phyloP scores from a whole-genome alignment of 2,888 invertebrate genomes.

The Phlogophora meticulosa region DNA sequence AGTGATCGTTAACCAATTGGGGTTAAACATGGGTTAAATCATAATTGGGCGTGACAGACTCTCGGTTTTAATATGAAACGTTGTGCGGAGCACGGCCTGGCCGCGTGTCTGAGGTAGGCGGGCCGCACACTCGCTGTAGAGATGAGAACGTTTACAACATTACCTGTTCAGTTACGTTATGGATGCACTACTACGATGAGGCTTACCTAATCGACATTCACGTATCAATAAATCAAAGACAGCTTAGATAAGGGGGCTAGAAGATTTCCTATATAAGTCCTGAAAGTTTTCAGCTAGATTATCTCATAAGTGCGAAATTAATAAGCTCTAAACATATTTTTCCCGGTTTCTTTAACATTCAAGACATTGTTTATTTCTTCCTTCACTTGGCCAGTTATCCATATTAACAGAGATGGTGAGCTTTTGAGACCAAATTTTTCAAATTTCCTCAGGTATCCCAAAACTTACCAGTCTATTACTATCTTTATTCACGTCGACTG shows the following conservation, averaged over 20 bases:
- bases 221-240: neutral
- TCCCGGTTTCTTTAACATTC: neutral
- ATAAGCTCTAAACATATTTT: no score
- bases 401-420: neutral
- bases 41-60: conserved; percentile 83
- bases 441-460: neutral
- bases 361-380: no score
- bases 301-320: neutral
- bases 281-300: neutral
- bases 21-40: conserved; percentile 86
- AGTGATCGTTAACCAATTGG: conserved; percentile 81
- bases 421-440: neutral
- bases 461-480: conserved; percentile 13
- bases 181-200: neutral
- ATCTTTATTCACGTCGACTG: conserved; percentile 24
- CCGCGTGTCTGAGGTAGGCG: conserved; percentile 72
- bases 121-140: conserved; percentile 33
- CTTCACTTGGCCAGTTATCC: neutral
- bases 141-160: neutral
- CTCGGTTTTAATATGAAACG: conserved; percentile 75
- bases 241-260: neutral
- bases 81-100: conserved; percentile 74
- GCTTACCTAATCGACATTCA: neutral
- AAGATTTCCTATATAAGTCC: neutral
- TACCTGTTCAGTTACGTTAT: neutral